Evolutionary conservation across 2,888 invertebrate genomes (phyloP).

Genomic region (Zaprionus lineosus): DNA sequence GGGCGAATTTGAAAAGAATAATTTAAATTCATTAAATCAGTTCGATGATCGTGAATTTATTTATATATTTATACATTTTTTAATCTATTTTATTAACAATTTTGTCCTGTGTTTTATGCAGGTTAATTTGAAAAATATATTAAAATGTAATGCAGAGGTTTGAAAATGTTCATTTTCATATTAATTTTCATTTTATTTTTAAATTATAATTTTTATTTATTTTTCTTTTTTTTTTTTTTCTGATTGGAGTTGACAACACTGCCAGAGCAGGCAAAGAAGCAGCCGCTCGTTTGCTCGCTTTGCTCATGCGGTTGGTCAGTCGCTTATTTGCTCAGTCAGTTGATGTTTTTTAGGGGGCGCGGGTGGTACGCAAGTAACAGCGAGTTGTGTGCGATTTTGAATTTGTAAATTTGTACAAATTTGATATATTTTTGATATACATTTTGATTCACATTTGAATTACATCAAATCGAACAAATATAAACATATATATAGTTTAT

Average conservation of each 20-base stretch:
- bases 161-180: no score
- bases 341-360: constrained; percentile 22
- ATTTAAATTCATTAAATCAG: no score
- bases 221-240: neutral
- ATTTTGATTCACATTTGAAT: neutral
- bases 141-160: no score
- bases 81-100: no score
- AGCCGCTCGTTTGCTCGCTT: constrained; percentile 11
- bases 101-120: no score
- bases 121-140: no score
- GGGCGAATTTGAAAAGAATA: no score
- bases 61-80: no score
- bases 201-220: neutral
- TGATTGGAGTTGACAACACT: constrained; percentile 22
- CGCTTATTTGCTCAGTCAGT: constrained; percentile 19
- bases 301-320: constrained; percentile 14
- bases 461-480: constrained; percentile 5
- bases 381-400: no score
- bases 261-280: neutral
- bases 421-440: constrained; percentile 5
- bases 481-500: constrained; percentile 6
- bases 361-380: constrained; percentile 27
- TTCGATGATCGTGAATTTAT: no score
- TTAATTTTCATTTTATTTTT: no score
- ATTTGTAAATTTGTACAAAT: no score